Conservation (phyloP, 2,113 vertebrate species). For the Vombatus ursinus region DNA sequence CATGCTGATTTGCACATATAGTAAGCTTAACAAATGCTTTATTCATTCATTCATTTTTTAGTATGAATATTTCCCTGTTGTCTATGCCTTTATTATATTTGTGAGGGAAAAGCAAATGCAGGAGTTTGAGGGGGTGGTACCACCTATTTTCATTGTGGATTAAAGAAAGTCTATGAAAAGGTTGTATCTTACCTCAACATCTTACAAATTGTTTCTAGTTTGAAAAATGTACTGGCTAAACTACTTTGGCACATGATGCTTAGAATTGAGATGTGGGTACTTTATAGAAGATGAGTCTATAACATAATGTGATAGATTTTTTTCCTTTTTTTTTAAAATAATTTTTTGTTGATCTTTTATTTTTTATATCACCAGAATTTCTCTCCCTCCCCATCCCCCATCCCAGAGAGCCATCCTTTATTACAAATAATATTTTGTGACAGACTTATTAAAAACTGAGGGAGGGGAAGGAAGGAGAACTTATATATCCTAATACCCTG, state of each 20-base stretch:
- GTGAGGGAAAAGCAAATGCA: not conserved
- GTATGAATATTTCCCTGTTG: not conserved
- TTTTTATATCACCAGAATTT: not conserved
- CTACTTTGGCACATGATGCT: not conserved
- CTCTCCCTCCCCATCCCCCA: not conserved
- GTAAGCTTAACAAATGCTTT: not conserved
- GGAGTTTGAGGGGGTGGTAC: not conserved
- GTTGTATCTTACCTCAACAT: not conserved
- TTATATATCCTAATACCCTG: not conserved
- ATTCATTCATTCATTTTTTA: not conserved
- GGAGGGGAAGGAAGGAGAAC: not conserved
- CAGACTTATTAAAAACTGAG: constrained; percentile 26
- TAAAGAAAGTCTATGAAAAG: not conserved
- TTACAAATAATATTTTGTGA: not conserved
- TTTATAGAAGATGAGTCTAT: not conserved
- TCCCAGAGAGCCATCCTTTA: not conserved
- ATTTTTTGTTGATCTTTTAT: not conserved
- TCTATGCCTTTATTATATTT: not conserved
- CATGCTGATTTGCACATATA: not conserved
- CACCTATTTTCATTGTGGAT: not conserved
- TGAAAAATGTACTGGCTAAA: not conserved
- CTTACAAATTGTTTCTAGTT: not conserved
- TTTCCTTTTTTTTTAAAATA: not conserved
- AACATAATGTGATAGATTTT: not conserved
- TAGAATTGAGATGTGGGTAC: not conserved